Conservation (phyloP, 2,888 invertebrate genomes). For the Chelonus formosanus region DNA sequence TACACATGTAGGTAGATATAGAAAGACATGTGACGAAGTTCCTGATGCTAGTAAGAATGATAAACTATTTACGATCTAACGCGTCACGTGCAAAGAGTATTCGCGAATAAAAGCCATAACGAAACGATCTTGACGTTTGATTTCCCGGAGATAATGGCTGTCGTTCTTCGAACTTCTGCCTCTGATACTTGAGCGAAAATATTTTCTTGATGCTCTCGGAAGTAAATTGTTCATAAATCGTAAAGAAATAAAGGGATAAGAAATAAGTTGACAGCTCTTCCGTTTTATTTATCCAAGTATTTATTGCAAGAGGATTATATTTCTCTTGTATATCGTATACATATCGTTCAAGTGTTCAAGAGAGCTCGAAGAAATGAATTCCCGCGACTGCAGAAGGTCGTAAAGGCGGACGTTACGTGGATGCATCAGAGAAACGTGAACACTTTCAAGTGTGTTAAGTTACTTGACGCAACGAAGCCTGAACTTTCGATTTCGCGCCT, state of each 20-base stretch:
- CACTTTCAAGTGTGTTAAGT: conserved; percentile 2
- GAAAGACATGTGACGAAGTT: too few relatives aligned
- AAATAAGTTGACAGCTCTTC: conserved; percentile 22
- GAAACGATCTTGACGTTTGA: conserved; percentile 20
- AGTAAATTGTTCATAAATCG: conserved; percentile 21
- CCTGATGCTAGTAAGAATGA: conserved; percentile 15
- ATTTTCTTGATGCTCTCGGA: conserved; percentile 10
- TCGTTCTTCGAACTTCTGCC: too few relatives aligned
- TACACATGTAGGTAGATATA: conserved; percentile 10
- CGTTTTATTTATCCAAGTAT: conserved; percentile 32
- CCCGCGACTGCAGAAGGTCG: conserved; percentile 21
- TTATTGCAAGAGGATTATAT: conserved; percentile 18
- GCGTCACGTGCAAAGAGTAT: background rate
- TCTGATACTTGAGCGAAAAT: background rate
- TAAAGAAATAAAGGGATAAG: conserved; percentile 1
- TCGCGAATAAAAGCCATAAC: conserved; percentile 1
- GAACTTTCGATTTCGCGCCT: conserved; percentile 59
- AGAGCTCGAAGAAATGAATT: conserved; percentile 5
- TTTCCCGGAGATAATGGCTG: conserved; percentile 11
- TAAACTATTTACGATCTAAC: conserved; percentile 19
- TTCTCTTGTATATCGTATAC: conserved; percentile 10
- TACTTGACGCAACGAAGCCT: conserved; percentile 40
- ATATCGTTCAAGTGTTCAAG: conserved; percentile 1
- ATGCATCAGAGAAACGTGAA: conserved; percentile 6
- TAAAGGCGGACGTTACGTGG: conserved; percentile 17